phyloP scores from a whole-genome alignment of 1,140 invertebrate species.

The Platyscapa corneri region DNA sequence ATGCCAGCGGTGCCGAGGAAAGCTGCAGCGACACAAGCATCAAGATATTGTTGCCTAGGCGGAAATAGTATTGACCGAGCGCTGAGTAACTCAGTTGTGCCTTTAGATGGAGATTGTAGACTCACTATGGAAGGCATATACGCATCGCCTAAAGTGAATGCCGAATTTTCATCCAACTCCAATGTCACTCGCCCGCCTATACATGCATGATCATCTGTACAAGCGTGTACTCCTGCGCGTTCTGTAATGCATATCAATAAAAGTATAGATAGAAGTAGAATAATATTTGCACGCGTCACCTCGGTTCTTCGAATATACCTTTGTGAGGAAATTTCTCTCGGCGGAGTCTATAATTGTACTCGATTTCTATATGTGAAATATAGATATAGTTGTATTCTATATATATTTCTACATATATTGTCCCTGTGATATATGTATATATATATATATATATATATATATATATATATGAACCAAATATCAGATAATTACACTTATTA shows the following conservation, averaged over 20 bases:
- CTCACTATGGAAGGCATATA: background rate
- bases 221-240: no score
- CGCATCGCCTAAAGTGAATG: constrained; percentile 49
- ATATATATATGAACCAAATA: no score
- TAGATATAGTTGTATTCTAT: no score
- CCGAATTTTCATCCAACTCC: constrained; percentile 26
- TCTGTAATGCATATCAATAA: background rate
- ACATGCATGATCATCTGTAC: no score
- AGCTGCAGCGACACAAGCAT: background rate
- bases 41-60: background rate
- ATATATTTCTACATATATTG: no score
- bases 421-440: no score
- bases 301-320: background rate
- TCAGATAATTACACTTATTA: no score
- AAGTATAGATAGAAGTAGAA: background rate
- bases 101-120: background rate
- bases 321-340: background rate
- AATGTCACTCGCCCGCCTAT: background rate
- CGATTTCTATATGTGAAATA: no score
- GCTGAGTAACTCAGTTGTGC: constrained; percentile 3
- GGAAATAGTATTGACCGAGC: constrained; percentile 39
- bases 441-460: no score
- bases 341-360: background rate
- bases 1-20: background rate
- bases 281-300: background rate